Conservation (phyloP, 2,797 vertebrate genomes). For the Rhynchotus rufescens region DNA sequence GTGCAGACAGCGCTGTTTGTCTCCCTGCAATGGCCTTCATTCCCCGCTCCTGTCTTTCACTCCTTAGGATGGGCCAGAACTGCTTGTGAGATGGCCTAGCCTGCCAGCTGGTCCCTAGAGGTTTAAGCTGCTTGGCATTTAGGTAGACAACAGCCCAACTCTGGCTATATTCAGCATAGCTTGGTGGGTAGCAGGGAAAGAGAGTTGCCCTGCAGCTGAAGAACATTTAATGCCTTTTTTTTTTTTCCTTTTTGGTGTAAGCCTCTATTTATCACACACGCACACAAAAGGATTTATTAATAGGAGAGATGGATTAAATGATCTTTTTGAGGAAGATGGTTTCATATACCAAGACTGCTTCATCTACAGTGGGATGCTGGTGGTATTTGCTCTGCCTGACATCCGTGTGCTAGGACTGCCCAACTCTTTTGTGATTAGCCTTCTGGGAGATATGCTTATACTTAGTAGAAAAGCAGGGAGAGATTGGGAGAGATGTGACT, state of each 20-base stretch:
- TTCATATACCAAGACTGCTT: neutral
- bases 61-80: neutral
- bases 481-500: neutral
- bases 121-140: neutral
- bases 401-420: neutral
- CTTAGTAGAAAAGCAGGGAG: neutral
- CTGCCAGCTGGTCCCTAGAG: neutral
- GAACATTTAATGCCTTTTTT: neutral
- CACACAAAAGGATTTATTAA: neutral
- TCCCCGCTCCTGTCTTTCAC: neutral
- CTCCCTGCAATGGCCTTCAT: constrained; percentile 14
- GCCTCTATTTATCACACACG: neutral
- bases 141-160: neutral
- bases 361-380: neutral
- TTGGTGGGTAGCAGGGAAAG: neutral
- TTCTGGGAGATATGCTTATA: neutral
- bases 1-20: constrained; percentile 7
- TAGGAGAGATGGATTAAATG: neutral
- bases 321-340: neutral
- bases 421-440: neutral
- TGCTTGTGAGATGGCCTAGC: neutral
- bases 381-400: neutral
- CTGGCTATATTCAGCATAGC: neutral
- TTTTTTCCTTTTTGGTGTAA: neutral
- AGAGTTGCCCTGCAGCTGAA: neutral